These are phyloP conservation scores for Dromaius novaehollandiae DNA, from an alignment of 2,113 vertebrate species.

Conservation along the genomic window DNA sequence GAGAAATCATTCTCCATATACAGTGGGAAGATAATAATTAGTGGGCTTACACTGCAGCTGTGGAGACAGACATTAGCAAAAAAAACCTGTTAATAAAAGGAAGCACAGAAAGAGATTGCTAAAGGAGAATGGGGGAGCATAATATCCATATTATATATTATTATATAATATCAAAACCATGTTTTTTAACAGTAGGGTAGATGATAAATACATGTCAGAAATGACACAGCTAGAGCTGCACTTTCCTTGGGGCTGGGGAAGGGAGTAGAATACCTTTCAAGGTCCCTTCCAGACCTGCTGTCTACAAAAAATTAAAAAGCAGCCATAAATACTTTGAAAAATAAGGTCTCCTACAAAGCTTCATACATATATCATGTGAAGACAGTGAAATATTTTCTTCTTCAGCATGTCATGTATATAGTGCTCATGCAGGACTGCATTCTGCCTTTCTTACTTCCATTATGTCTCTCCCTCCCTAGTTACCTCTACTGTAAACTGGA, in stretches of 20 bases:
- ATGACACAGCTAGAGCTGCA: not conserved
- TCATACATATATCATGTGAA: not conserved
- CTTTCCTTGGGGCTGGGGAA: not conserved
- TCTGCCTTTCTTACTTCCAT: not conserved
- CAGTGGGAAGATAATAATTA: not conserved
- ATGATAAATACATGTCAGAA: not conserved
- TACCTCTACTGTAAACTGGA: not conserved
- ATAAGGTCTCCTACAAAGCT: not conserved
- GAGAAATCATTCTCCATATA: not conserved
- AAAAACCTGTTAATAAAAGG: not conserved
- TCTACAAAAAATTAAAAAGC: not conserved
- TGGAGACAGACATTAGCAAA: not conserved
- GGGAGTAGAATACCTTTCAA: not conserved
- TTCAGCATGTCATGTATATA: not conserved
- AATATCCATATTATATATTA: not conserved
- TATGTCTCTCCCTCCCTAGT: not conserved
- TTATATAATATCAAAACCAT: not conserved
- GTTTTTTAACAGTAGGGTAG: not conserved
- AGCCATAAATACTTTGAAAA: not conserved
- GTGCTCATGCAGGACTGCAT: fast-evolving
- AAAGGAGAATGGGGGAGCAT: not conserved
- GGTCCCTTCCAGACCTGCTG: not conserved
- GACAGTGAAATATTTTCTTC: not conserved
- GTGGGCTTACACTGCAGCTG: not conserved
- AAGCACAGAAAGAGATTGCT: not conserved